Evolutionary conservation across 2,888 invertebrate genomes (phyloP).

Genomic region (Mesorhabditis spiculigera): DNA sequence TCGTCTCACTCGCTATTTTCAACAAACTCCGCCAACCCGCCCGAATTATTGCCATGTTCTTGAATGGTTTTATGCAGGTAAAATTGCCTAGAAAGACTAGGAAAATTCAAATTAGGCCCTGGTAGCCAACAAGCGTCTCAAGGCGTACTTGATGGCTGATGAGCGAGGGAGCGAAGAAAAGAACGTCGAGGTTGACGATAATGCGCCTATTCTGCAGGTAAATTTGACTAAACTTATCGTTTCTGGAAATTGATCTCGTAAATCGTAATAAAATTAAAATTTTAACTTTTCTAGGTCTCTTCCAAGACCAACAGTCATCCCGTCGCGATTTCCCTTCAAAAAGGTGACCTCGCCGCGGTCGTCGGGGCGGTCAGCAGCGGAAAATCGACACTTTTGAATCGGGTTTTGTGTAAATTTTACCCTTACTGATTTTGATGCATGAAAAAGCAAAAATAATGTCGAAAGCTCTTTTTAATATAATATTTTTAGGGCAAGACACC

Average conservation of each 20-base stretch:
- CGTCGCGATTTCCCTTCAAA: neutral
- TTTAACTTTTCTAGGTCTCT: too few relatives aligned
- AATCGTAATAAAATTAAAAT: too few relatives aligned
- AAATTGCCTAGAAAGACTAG: neutral
- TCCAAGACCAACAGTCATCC: too few relatives aligned
- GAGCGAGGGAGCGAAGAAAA: neutral
- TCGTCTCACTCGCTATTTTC: slow-evolving; percentile 48
- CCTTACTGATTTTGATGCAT: neutral
- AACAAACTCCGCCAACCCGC: slow-evolving; percentile 44
- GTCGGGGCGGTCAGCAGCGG: slow-evolving; percentile 5
- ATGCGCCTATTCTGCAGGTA: slow-evolving; percentile 1
- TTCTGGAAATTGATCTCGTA: neutral
- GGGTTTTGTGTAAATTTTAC: neutral
- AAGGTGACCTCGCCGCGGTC: neutral
- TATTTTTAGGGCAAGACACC: neutral
- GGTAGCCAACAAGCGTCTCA: neutral
- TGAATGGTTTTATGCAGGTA: slow-evolving; percentile 46
- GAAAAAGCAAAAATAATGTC: neutral
- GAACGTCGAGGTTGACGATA: neutral
- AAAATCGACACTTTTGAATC: neutral
- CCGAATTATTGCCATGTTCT: slow-evolving; percentile 47
- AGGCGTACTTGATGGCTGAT: neutral
- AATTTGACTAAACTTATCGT: neutral
- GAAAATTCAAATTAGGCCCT: neutral
- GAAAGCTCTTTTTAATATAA: too few relatives aligned